Percentiles rank a stretch among this genome's conserved stretches.
Evolutionary conservation across 2,797 vertebrate genomes (phyloP).

Genomic region (Falco rusticolus): DNA sequence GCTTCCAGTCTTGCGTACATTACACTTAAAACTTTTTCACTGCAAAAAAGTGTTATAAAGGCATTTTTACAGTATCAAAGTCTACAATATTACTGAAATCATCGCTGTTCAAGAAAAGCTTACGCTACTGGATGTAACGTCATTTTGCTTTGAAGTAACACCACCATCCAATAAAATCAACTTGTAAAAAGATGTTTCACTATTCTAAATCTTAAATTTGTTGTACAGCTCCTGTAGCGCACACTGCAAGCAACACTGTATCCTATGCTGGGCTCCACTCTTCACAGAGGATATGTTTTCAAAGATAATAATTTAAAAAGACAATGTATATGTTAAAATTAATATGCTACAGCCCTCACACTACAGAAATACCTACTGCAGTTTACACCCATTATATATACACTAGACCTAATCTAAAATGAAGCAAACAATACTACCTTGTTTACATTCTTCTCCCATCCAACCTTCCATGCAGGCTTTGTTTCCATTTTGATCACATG

Average conservation of each 20-base stretch:
- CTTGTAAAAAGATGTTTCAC: background rate
- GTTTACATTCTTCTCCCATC: constrained; percentile 87
- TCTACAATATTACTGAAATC: background rate
- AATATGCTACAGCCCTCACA: background rate
- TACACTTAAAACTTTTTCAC: background rate
- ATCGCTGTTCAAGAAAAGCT: background rate
- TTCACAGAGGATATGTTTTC: background rate
- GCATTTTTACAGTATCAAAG: background rate
- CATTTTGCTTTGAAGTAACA: background rate
- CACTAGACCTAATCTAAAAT: background rate
- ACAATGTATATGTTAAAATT: background rate
- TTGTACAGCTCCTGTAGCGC: background rate
- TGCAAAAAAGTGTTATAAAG: background rate
- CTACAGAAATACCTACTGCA: background rate
- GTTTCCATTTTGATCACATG: constrained; percentile 90
- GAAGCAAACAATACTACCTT: constrained; percentile 77
- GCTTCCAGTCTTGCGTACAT: background rate
- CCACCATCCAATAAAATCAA: background rate
- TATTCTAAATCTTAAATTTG: background rate
- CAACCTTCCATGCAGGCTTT: constrained; percentile 94
- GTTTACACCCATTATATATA: background rate
- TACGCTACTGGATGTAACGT: background rate
- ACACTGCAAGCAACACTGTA: background rate
- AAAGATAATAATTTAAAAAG: background rate
- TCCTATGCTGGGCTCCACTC: background rate